Base-by-base conservation (phyloP, 1,140 invertebrate species). In the Spodoptera frugiperda region DNA sequence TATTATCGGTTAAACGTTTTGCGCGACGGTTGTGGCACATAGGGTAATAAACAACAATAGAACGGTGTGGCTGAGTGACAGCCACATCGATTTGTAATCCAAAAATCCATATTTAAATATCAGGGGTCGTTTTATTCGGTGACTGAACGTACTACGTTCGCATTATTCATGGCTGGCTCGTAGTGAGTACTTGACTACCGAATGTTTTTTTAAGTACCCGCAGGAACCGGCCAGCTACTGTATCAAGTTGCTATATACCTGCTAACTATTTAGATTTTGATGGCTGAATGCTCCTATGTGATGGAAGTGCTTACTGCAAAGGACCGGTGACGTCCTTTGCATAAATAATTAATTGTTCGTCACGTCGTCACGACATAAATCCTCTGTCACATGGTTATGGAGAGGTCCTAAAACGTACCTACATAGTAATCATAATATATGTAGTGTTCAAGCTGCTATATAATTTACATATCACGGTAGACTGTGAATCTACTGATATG, bases 341-440 rank as follows among this genome's bases (percentile, higher is more conserved):
- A 71, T 71, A 71, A n/a, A 55, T 71, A 71, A 71, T 55, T 54
- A 55, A 71, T 54, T 44, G 30, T 15, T 21, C n/a, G 30, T 71
- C 30, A 55, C 15, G 44, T 46, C 51, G 51, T 53, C 67, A 39
- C n/a, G n/a, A 70, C 48, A 54, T 39, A 39, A 39, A 12, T 51
- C 39, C 17, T 15, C 30, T 48, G 46, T 33, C 48, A 68, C 19
- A 53, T 49, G 9, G 25, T 30, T 68, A 53, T 51, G 49, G 49
- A n/a, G 48, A 30, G 51, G 49, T 17, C 44, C 59, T 44, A 44
- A 63, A 63, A 53, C 33, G 51, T 6, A 39, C 21, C 14, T 44
- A 19, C 12, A 14, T 49, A 49, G 53, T 33, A n/a, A n/a, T n/a
- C n/a, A n/a, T n/a, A n/a, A n/a, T n/a, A n/a, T n/a, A n/a, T n/a